Evolutionary conservation across 2,888 invertebrate species (phyloP).

Genomic region (Aethes cnicana): DNA sequence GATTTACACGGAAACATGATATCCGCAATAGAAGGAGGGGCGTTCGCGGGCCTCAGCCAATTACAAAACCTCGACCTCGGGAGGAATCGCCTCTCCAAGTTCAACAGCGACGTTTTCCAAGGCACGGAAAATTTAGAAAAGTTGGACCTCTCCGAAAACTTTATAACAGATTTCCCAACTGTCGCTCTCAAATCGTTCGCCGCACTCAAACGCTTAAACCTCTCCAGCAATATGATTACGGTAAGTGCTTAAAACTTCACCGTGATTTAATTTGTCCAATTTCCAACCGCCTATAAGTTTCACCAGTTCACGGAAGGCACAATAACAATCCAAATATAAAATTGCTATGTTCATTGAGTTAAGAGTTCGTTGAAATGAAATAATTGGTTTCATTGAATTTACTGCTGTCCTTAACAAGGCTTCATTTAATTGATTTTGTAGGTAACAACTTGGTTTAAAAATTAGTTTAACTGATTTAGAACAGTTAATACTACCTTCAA

Average conservation of each 20-base stretch:
- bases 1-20: conserved; percentile 92
- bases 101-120: conserved; percentile 93
- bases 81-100: conserved; percentile 88
- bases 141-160: conserved; percentile 93
- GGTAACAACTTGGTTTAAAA: not conserved
- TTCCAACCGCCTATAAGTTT: not conserved
- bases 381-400: conserved; percentile 7
- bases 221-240: conserved; percentile 93
- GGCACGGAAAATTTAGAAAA: conserved; percentile 89
- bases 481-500: too few relatives aligned
- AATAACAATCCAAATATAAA: conserved; percentile 12
- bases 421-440: conserved; percentile 18
- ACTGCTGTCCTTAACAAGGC: conserved; percentile 4
- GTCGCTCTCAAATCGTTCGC: conserved; percentile 88
- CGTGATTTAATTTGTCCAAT: conserved; percentile 19
- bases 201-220: conserved; percentile 87
- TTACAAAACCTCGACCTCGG: conserved; percentile 88
- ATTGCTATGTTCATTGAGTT: conserved; percentile 12
- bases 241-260: conserved; percentile 67
- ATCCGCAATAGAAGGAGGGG: conserved; percentile 87
- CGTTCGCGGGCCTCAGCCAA: conserved; percentile 86
- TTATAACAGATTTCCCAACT: conserved; percentile 90
- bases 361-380: conserved; percentile 7
- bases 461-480: conserved; percentile 1
- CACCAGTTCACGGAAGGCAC: not conserved